phyloP scores from a whole-genome alignment of 2,888 invertebrate species.

The Blastobasis lacticolella region DNA sequence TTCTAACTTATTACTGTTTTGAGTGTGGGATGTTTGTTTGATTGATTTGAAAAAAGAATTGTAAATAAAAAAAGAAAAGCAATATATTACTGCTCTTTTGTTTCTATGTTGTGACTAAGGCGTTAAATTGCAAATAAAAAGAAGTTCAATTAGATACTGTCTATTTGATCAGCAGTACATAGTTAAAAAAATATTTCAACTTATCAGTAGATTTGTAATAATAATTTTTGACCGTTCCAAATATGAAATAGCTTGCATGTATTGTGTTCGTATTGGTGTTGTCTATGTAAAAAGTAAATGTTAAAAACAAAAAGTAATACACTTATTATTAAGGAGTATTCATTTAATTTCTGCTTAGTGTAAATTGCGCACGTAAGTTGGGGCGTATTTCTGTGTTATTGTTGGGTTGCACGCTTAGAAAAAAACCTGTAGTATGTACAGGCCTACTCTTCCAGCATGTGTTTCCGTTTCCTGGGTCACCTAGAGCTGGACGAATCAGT shows the following conservation, averaged over 20 bases:
- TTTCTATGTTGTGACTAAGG: conserved; percentile 41
- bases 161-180: too few relatives aligned
- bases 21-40: conserved; percentile 57
- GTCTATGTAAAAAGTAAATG: conserved; percentile 12
- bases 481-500: conserved; percentile 31
- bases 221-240: conserved; percentile 29
- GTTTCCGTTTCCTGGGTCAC: conserved; percentile 32
- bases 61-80: conserved; percentile 20
- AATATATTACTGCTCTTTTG: conserved; percentile 37
- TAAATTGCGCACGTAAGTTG: conserved; percentile 29
- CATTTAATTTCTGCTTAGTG: not conserved
- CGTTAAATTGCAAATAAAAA: too few relatives aligned
- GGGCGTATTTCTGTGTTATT: conserved; percentile 18
- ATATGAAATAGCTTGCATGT: conserved; percentile 35
- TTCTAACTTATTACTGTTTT: not conserved
- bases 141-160: not conserved
- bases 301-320: conserved; percentile 6
- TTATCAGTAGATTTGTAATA: not conserved
- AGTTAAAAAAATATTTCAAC: too few relatives aligned
- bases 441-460: conserved; percentile 49
- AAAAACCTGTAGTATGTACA: conserved; percentile 35
- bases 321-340: conserved; percentile 11
- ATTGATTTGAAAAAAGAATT: conserved; percentile 21
- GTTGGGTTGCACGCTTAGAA: conserved; percentile 56
- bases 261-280: conserved; percentile 30